phyloP scores from a whole-genome alignment of 2,113 vertebrate species.

The Axis porcinus region DNA sequence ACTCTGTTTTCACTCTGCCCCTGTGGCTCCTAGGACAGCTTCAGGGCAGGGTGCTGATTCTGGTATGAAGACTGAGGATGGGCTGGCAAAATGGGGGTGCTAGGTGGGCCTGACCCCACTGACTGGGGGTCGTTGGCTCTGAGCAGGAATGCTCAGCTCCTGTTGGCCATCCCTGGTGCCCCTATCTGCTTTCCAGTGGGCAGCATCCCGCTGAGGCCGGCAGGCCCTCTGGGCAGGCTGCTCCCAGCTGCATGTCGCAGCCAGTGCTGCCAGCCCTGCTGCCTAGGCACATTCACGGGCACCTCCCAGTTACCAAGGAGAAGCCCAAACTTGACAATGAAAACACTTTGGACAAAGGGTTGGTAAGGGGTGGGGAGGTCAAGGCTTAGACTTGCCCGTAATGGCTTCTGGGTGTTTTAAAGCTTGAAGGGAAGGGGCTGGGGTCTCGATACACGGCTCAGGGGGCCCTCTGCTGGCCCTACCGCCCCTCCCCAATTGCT shows the following conservation, averaged over 20 bases:
- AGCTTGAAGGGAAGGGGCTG: neutral
- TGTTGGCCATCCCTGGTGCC: neutral
- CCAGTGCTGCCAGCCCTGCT: neutral
- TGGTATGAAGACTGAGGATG: neutral
- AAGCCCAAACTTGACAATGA: conserved; percentile 37
- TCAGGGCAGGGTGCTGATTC: neutral
- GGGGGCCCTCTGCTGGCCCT: neutral
- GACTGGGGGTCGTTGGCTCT: neutral
- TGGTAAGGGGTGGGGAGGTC: neutral
- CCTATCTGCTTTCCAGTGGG: neutral
- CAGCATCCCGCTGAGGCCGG: neutral
- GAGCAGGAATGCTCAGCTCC: neutral
- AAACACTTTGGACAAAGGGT: conserved; percentile 25
- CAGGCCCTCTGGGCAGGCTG: conserved; percentile 17
- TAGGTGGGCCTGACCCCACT: neutral
- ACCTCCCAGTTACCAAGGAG: conserved; percentile 64
- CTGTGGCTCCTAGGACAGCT: neutral
- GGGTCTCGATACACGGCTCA: neutral
- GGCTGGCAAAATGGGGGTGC: neutral
- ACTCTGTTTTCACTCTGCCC: neutral
- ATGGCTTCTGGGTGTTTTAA: neutral
- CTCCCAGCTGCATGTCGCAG: neutral
- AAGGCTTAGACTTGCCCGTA: neutral
- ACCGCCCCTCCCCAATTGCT: no score
- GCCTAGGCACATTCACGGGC: neutral